These are phyloP conservation scores for Lontra canadensis DNA, from an alignment of 2,113 vertebrate genomes.

Conservation along the genomic window DNA sequence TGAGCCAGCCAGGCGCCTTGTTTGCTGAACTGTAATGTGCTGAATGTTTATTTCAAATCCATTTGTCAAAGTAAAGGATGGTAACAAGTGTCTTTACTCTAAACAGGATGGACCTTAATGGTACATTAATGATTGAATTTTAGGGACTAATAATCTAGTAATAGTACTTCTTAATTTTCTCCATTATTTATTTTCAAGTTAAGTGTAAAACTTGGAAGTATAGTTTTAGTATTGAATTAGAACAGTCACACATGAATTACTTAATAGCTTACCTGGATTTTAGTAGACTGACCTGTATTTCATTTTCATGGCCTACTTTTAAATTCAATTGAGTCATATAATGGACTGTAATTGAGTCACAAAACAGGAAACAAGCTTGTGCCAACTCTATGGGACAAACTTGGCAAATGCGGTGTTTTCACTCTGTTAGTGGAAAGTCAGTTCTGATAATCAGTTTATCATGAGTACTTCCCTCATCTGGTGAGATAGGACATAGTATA, in stretches of 20 bases:
- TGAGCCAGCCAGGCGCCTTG: background rate
- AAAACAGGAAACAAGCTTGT: conserved; percentile 47
- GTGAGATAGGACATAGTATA: background rate
- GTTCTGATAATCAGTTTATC: conserved; percentile 50
- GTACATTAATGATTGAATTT: conserved; percentile 9
- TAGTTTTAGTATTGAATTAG: conserved; percentile 29
- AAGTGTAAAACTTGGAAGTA: background rate
- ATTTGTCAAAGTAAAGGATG: background rate
- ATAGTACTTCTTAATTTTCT: background rate
- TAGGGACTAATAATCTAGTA: background rate
- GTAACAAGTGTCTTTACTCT: background rate
- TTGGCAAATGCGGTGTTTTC: background rate
- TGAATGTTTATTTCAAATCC: background rate
- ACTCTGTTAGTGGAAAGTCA: conserved; percentile 37
- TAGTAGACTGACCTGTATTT: conserved; percentile 46
- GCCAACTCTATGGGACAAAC: conserved; percentile 5
- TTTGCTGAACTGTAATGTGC: background rate
- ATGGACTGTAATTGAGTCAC: conserved; percentile 14
- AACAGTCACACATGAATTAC: background rate
- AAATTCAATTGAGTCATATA: conserved; percentile 23
- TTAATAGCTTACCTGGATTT: conserved; percentile 17
- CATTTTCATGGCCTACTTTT: conserved; percentile 34
- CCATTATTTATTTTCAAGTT: background rate
- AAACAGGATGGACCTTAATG: background rate
- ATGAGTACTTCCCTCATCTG: background rate